Percentiles rank a stretch among this genome's conserved stretches.
Evolutionary conservation across 2,797 vertebrate genomes (phyloP).

Genomic region (Moxostoma hubbsi): DNA sequence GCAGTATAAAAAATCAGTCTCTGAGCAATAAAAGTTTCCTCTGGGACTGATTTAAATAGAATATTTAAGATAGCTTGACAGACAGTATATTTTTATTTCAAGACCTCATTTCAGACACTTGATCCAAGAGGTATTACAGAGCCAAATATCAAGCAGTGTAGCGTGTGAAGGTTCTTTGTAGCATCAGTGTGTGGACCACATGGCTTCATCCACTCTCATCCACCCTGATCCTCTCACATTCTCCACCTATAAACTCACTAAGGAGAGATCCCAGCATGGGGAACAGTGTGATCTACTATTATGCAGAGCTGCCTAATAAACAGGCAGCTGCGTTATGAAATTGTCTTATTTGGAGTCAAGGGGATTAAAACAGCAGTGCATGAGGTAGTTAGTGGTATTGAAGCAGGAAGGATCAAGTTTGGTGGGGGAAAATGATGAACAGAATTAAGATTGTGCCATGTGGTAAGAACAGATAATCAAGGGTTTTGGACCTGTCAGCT

Average conservation of each 20-base stretch:
- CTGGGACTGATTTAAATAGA: neutral
- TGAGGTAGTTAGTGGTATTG: slow-evolving; percentile 56
- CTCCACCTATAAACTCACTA: slow-evolving; percentile 59
- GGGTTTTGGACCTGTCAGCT: slow-evolving; percentile 71
- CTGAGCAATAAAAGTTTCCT: neutral
- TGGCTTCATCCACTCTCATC: slow-evolving; percentile 31
- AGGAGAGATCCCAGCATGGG: slow-evolving; percentile 10
- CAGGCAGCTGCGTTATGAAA: slow-evolving; percentile 62
- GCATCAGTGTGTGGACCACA: slow-evolving; percentile 15
- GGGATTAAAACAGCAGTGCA: slow-evolving; percentile 63
- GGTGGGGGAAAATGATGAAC: slow-evolving; percentile 60
- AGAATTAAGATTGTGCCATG: slow-evolving; percentile 65
- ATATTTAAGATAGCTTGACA: slow-evolving; percentile 7
- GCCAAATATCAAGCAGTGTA: neutral
- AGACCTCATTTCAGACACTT: neutral
- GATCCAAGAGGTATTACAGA: slow-evolving; percentile 21
- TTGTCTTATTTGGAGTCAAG: slow-evolving; percentile 53
- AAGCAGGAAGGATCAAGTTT: slow-evolving; percentile 67
- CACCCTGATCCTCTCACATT: slow-evolving; percentile 63
- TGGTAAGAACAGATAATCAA: slow-evolving; percentile 71
- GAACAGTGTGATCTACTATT: slow-evolving; percentile 54
- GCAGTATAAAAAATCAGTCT: neutral
- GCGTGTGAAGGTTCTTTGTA: neutral
- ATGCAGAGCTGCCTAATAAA: slow-evolving; percentile 64
- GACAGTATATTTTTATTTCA: slow-evolving; percentile 10